A percentile compares a stretch with the other conserved stretches of the same genome.
Conservation (phyloP, 1,140 invertebrate species). For the Hormaphis cornu region DNA sequence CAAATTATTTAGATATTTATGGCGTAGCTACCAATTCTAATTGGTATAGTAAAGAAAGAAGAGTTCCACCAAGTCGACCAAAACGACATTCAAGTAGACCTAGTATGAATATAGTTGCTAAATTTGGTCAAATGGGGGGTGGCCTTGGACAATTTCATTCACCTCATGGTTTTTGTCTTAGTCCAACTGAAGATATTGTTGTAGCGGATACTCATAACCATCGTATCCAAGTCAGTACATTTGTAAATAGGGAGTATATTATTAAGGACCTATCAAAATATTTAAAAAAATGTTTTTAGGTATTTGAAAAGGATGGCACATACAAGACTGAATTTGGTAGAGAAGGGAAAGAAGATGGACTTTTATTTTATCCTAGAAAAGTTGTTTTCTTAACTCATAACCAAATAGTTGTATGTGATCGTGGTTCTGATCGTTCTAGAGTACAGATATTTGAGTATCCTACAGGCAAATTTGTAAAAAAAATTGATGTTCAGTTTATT, state of each 20-base stretch:
- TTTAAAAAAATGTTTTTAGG: slow-evolving; percentile 47
- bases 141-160: slow-evolving; percentile 90
- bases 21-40: slow-evolving; percentile 20
- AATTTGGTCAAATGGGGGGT: slow-evolving; percentile 86
- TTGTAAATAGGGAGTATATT: not conserved
- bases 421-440: slow-evolving; percentile 87
- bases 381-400: slow-evolving; percentile 82
- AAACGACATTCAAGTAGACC: slow-evolving; percentile 25
- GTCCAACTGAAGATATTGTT: slow-evolving; percentile 86
- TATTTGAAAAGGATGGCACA: slow-evolving; percentile 80
- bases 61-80: slow-evolving; percentile 5
- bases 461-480: slow-evolving; percentile 78
- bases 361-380: slow-evolving; percentile 93
- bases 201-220: slow-evolving; percentile 95
- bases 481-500: slow-evolving; percentile 81
- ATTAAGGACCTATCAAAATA: too few species aligned
- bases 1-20: slow-evolving; percentile 31
- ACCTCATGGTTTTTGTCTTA: slow-evolving; percentile 92
- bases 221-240: slow-evolving; percentile 65
- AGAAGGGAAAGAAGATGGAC: slow-evolving; percentile 86
- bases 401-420: slow-evolving; percentile 91
- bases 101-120: slow-evolving; percentile 42
- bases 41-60: slow-evolving; percentile 25
- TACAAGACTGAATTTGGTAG: slow-evolving; percentile 84
- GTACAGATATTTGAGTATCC: slow-evolving; percentile 88